phyloP scores from a whole-genome alignment of 2,113 vertebrate genomes.

The Xerus inauris region DNA sequence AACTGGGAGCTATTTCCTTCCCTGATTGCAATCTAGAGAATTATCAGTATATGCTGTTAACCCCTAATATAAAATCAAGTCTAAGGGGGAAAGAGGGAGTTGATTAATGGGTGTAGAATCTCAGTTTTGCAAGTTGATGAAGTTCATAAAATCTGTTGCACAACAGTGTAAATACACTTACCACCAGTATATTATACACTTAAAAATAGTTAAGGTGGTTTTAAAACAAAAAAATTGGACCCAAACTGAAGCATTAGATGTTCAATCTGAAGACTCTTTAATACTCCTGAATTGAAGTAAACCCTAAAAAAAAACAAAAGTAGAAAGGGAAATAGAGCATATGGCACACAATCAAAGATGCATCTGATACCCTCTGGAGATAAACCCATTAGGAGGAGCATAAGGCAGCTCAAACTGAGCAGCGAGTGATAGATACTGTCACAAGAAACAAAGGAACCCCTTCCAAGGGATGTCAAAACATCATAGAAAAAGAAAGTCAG shows the following conservation, averaged over 20 bases:
- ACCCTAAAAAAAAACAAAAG: not conserved
- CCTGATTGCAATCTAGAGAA: not conserved
- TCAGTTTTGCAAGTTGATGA: slow-evolving; percentile 1
- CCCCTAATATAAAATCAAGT: not conserved
- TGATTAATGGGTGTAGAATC: not conserved
- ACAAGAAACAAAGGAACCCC: not conserved
- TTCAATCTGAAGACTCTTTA: not conserved
- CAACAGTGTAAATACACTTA: not conserved
- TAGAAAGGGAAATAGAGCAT: not conserved
- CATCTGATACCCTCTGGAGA: not conserved
- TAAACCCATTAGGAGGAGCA: not conserved
- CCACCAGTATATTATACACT: not conserved
- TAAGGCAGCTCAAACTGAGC: not conserved
- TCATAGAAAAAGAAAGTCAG: not conserved
- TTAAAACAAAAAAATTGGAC: not conserved
- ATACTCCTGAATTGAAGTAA: slow-evolving; percentile 20
- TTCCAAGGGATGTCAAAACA: not conserved
- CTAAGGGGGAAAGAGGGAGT: not conserved
- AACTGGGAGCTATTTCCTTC: not conserved
- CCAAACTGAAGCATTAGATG: not conserved
- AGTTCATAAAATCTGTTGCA: not conserved
- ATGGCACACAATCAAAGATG: not conserved
- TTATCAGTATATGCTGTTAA: not conserved
- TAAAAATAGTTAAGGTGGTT: not conserved
- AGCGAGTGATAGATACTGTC: not conserved